Conservation (phyloP, 1,140 invertebrate species). For the Aphidius gifuensis region DNA sequence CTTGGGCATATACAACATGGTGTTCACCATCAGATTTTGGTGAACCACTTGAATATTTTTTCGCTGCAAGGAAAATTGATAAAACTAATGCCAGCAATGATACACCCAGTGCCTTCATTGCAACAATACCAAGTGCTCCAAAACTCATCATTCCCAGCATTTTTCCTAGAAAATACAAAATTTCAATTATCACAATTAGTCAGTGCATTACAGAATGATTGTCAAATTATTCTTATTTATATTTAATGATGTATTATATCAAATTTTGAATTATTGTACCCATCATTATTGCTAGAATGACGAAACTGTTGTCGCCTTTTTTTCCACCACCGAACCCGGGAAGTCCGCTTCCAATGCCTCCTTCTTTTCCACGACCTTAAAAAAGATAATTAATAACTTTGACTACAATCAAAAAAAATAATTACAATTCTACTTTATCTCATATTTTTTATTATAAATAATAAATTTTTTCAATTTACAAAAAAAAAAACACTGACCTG, state of each 20-base stretch:
- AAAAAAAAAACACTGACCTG: conserved; percentile 17
- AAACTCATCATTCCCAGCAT: conserved; percentile 70
- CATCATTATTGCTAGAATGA: conserved; percentile 70
- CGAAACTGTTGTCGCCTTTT: conserved; percentile 52
- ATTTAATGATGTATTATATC: neutral
- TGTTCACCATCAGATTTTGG: conserved; percentile 61
- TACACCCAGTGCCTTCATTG: conserved; percentile 67
- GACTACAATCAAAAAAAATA: no score
- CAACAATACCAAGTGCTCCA: conserved; percentile 66
- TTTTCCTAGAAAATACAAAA: conserved; percentile 44
- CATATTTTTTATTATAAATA: neutral
- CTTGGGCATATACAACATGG: conserved; percentile 68
- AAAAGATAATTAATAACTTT: neutral
- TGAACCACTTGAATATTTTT: conserved; percentile 62
- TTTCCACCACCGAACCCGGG: conserved; percentile 47
- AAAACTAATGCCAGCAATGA: conserved; percentile 71
- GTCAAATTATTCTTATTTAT: neutral
- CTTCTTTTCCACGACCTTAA: conserved; percentile 20
- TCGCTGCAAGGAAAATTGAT: conserved; percentile 68
- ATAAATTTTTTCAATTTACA: neutral
- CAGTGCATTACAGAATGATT: neutral
- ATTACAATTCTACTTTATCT: no score
- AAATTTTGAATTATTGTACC: conserved; percentile 44
- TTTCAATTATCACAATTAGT: conserved; percentile 10
- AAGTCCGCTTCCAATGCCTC: conserved; percentile 26